Conservation (phyloP, 2,113 vertebrate genomes). For the Eurystomus gularis region DNA sequence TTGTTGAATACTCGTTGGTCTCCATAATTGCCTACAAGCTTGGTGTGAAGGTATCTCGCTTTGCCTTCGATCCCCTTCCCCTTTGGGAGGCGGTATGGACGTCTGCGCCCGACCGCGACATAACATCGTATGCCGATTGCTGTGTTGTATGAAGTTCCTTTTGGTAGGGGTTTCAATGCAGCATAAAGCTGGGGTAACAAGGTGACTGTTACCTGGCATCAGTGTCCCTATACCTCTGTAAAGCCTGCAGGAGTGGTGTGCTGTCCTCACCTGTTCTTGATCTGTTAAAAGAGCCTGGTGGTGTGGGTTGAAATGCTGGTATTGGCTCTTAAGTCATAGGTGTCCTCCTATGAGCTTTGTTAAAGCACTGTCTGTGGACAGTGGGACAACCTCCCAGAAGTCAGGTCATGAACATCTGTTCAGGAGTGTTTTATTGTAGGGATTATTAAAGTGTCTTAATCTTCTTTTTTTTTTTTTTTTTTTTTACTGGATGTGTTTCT, state of each 20-base stretch:
- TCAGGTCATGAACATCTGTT: not conserved
- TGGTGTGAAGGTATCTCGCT: no score
- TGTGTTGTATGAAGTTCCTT: not conserved
- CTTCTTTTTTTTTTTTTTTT: not conserved
- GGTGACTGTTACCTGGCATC: accelerated
- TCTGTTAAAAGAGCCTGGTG: not conserved
- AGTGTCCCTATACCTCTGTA: not conserved
- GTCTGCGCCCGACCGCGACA: no score
- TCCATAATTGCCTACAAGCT: no score
- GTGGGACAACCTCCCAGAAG: not conserved
- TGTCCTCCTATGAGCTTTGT: not conserved
- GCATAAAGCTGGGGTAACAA: not conserved
- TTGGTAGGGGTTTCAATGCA: not conserved
- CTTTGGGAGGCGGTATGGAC: no score
- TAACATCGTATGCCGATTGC: not conserved
- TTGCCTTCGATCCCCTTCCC: no score
- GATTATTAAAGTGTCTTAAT: not conserved
- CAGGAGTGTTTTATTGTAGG: not conserved
- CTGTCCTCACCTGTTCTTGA: not conserved
- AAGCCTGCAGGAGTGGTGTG: not conserved
- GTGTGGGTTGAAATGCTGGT: not conserved
- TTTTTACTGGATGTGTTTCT: not conserved
- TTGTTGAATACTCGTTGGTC: no score
- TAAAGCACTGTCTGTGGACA: not conserved
- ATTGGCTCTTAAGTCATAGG: not conserved